A percentile compares a stretch with the other conserved stretches of the same genome.
Conservation (phyloP, 2,888 invertebrate genomes). For the Andrena chrysosceles region DNA sequence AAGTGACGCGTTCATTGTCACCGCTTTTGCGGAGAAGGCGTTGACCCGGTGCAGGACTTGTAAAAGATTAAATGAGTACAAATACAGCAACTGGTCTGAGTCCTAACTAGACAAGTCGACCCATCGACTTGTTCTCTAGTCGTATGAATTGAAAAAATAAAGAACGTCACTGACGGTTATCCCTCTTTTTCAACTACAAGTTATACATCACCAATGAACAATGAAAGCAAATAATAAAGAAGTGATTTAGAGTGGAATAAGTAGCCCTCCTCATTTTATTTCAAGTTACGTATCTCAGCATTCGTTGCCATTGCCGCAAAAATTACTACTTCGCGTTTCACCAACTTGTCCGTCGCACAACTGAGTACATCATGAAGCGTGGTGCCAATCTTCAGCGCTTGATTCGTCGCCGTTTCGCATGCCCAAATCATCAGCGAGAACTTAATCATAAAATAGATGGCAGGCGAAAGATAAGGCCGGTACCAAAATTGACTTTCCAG, state of each 20-base stretch:
- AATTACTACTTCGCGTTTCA: slow-evolving; percentile 60
- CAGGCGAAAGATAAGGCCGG: slow-evolving; percentile 57
- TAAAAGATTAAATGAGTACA: background rate
- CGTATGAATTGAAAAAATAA: no score
- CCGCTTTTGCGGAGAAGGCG: slow-evolving; percentile 73
- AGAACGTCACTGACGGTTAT: no score
- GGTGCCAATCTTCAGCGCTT: slow-evolving; percentile 67
- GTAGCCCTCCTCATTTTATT: no score
- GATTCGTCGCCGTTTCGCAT: slow-evolving; percentile 72
- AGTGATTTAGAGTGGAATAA: no score
- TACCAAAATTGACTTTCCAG: slow-evolving; percentile 68
- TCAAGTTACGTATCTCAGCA: no score
- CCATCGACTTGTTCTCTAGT: no score
- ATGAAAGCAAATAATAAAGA: no score
- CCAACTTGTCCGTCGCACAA: slow-evolving; percentile 63
- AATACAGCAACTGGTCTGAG: no score
- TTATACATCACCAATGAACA: no score
- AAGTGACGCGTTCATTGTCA: slow-evolving; percentile 72
- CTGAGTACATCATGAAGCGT: slow-evolving; percentile 73
- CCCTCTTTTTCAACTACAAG: no score
- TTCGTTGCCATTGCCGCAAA: background rate
- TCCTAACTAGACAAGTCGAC: no score
- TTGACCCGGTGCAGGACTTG: slow-evolving; percentile 76
- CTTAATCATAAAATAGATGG: slow-evolving; percentile 68
- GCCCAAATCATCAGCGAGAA: slow-evolving; percentile 68